phyloP scores from a whole-genome alignment of 2,888 invertebrate genomes.

The Byasa hedistus region DNA sequence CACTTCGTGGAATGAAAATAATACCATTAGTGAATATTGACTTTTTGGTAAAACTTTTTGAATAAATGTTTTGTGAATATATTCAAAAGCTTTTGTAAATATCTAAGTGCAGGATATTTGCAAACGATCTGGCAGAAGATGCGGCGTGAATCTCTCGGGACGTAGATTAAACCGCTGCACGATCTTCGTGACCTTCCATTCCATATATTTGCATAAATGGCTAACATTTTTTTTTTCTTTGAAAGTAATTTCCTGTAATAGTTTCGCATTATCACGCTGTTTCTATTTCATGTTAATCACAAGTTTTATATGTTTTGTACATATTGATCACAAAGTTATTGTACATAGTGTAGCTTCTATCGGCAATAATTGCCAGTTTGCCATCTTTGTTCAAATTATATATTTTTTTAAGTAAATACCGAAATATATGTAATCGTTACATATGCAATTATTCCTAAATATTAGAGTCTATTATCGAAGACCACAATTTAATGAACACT shows the following conservation, averaged over 20 bases:
- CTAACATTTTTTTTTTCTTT: constrained; percentile 8
- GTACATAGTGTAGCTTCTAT: no score
- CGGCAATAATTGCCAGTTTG: no score
- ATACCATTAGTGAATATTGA: no score
- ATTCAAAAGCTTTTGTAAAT: constrained; percentile 8
- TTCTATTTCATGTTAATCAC: constrained; percentile 1
- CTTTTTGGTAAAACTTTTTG: no score
- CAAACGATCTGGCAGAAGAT: constrained; percentile 5
- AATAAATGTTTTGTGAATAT: background rate
- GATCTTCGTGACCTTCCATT: constrained; percentile 23
- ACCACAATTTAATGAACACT: no score
- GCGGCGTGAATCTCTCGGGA: constrained; percentile 6
- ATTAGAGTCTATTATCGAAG: no score
- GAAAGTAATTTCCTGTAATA: constrained; percentile 15
- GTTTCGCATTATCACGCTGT: background rate
- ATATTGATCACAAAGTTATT: background rate
- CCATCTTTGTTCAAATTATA: no score
- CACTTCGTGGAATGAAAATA: no score
- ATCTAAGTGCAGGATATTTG: constrained; percentile 4
- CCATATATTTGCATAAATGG: constrained; percentile 23
- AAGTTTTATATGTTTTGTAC: background rate
- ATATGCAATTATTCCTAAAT: no score
- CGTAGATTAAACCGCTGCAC: constrained; percentile 14
- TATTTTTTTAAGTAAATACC: no score
- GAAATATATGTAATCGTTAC: no score